These are phyloP conservation scores for Astatoreochromis straeleni DNA, from an alignment of 2,113 vertebrate species.

Conservation along the genomic window DNA sequence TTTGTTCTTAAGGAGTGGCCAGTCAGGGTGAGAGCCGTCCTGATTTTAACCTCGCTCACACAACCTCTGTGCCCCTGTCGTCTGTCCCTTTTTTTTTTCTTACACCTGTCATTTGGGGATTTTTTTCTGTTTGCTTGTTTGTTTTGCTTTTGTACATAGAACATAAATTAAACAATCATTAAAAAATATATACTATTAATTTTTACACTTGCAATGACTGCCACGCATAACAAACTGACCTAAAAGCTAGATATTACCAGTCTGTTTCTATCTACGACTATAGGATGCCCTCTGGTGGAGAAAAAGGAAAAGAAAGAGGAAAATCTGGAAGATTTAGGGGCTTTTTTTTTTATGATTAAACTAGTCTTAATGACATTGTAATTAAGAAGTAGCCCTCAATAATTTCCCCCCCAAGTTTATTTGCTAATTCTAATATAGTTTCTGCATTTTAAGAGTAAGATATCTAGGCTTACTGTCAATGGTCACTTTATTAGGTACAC, in stretches of 20 bases:
- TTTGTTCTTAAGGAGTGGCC: neutral
- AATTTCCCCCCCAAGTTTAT: fast-evolving
- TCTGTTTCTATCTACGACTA: neutral
- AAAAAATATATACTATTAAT: neutral
- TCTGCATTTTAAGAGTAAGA: neutral
- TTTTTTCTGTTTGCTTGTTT: neutral
- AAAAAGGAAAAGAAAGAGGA: neutral
- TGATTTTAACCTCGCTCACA: neutral
- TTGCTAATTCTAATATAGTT: neutral
- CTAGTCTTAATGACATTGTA: neutral
- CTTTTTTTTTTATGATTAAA: neutral
- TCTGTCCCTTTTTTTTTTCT: neutral
- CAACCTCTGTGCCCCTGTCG: neutral
- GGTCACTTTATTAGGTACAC: neutral
- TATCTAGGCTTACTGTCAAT: neutral
- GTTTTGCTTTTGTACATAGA: neutral
- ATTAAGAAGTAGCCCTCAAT: neutral
- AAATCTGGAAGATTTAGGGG: fast-evolving
- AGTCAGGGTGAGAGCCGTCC: neutral
- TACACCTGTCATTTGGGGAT: neutral
- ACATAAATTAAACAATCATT: neutral
- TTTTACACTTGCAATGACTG: neutral
- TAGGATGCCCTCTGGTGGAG: conserved; percentile 15
- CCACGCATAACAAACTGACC: neutral
- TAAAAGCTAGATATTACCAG: neutral